phyloP scores from a whole-genome alignment of 2,113 vertebrate genomes.

The Drymodes brunneopygia region DNA sequence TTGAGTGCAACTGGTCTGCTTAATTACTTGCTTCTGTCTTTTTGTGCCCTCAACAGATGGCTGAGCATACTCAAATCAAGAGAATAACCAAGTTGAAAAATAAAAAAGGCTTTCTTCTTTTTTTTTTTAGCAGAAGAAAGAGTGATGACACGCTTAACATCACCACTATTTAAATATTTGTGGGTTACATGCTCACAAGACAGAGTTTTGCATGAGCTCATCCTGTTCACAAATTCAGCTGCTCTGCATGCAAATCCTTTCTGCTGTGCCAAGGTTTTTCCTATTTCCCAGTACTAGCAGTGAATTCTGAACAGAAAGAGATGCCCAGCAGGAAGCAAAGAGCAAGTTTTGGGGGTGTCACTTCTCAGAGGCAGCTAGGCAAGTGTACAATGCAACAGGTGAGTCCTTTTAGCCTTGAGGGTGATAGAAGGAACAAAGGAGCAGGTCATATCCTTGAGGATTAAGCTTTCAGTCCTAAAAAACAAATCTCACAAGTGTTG shows the following conservation, averaged over 20 bases:
- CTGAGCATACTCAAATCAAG: background rate
- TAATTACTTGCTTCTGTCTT: constrained; percentile 38
- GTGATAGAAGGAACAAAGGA: background rate
- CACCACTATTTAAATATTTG: background rate
- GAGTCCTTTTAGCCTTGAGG: background rate
- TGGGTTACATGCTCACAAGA: background rate
- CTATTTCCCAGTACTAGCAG: background rate
- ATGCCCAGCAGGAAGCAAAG: background rate
- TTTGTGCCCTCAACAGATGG: constrained; percentile 33
- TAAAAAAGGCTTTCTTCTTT: background rate
- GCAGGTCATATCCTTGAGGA: background rate
- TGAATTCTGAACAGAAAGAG: background rate
- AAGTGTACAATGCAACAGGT: background rate
- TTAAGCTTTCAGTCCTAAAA: background rate
- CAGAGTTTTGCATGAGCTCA: background rate
- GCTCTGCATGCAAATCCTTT: background rate
- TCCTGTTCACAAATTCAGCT: background rate
- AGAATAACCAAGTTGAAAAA: background rate
- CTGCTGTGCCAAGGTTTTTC: background rate
- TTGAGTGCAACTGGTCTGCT: background rate
- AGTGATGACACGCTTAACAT: background rate
- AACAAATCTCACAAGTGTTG: background rate
- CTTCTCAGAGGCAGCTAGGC: background rate
- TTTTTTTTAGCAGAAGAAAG: background rate
- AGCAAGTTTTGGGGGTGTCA: background rate